phyloP scores from a whole-genome alignment of 1,140 invertebrate genomes.

The Spodoptera frugiperda region DNA sequence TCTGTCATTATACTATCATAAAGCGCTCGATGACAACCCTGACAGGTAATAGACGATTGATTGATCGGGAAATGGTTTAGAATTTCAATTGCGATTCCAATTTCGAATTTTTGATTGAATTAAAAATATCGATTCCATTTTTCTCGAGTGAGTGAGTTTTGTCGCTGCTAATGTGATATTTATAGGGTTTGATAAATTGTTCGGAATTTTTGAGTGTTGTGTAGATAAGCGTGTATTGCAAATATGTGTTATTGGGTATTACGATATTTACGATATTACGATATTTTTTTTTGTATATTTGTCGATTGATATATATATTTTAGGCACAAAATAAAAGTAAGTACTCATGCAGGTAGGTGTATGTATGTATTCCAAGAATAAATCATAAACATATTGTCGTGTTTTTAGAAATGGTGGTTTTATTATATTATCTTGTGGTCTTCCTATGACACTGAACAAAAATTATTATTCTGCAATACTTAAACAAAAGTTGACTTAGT shows the following conservation, averaged over 20 bases:
- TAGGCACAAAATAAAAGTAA: too few relatives aligned
- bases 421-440: too few relatives aligned
- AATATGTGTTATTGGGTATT: neutral
- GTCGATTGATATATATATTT: too few relatives aligned
- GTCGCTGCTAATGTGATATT: neutral
- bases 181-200: constrained; percentile 1
- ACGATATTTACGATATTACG: too few relatives aligned
- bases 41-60: constrained; percentile 42
- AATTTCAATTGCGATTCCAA: constrained; percentile 42
- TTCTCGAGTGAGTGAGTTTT: constrained; percentile 28
- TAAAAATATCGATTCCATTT: constrained; percentile 43
- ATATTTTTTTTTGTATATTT: neutral
- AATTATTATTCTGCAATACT: too few relatives aligned
- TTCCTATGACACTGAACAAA: too few relatives aligned
- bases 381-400: too few relatives aligned
- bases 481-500: too few relatives aligned
- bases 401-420: too few relatives aligned
- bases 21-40: constrained; percentile 34
- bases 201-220: neutral
- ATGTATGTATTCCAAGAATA: neutral
- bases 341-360: too few relatives aligned
- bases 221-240: neutral
- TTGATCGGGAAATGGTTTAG: constrained; percentile 45
- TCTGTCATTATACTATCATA: constrained; percentile 36
- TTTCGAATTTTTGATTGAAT: constrained; percentile 38